Evolutionary conservation across 2,113 vertebrate genomes (phyloP).

Genomic region (Ophiodon elongatus): DNA sequence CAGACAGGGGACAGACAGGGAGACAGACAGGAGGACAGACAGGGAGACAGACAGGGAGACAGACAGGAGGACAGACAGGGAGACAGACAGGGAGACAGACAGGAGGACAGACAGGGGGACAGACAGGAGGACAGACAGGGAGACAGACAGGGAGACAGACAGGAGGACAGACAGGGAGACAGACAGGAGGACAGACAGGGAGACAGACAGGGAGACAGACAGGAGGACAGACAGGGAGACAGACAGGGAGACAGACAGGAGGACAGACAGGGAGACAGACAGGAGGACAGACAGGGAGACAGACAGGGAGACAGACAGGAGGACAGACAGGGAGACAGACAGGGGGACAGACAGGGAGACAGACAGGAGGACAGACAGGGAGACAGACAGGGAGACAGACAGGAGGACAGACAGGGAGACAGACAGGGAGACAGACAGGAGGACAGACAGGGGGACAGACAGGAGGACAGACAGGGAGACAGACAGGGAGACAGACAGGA

Average conservation of each 20-base stretch:
- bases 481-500: constrained; percentile 18
- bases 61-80: constrained; percentile 15
- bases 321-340: too few relatives aligned
- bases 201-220: too few relatives aligned
- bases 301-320: too few relatives aligned
- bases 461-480: too few relatives aligned
- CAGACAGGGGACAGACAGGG: constrained; percentile 22
- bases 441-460: constrained; percentile 18
- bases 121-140: too few relatives aligned
- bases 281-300: too few relatives aligned
- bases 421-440: constrained; percentile 18
- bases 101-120: too few relatives aligned
- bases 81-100: constrained; percentile 21
- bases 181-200: too few relatives aligned
- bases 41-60: constrained; percentile 18
- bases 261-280: constrained; percentile 21
- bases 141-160: constrained; percentile 21
- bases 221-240: constrained; percentile 15
- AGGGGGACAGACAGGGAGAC: constrained; percentile 15
- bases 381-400: too few relatives aligned
- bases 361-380: too few relatives aligned
- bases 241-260: constrained; percentile 18
- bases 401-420: constrained; percentile 15
- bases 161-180: too few relatives aligned
- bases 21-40: too few relatives aligned